A percentile compares a stretch with the other conserved stretches of the same genome.
Evolutionary conservation across 2,888 invertebrate genomes (phyloP).

Genomic region (Drosophila yooni): DNA sequence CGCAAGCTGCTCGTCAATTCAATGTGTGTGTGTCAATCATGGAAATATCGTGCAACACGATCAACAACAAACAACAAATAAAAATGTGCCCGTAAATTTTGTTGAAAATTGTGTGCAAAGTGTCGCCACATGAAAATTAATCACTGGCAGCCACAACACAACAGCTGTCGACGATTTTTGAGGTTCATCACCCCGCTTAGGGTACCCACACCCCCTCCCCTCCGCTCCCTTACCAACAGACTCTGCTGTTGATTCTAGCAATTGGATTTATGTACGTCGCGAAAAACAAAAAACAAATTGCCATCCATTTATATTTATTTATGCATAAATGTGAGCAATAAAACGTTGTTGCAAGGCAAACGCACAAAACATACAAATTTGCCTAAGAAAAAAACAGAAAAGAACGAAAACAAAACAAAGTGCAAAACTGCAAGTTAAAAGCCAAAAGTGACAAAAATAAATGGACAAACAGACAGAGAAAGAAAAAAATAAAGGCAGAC

Average conservation of each 20-base stretch:
- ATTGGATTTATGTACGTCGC: slow-evolving; percentile 65
- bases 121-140: slow-evolving; percentile 61
- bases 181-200: slow-evolving; percentile 31
- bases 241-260: slow-evolving; percentile 57
- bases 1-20: slow-evolving; percentile 47
- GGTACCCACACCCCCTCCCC: not conserved
- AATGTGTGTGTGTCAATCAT: slow-evolving; percentile 44
- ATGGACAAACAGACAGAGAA: slow-evolving; percentile 22
- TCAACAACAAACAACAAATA: not conserved
- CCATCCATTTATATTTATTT: slow-evolving; percentile 4
- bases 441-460: slow-evolving; percentile 42
- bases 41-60: slow-evolving; percentile 33
- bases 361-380: slow-evolving; percentile 64
- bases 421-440: slow-evolving; percentile 51
- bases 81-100: slow-evolving; percentile 42
- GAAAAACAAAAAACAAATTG: slow-evolving; percentile 53
- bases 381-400: slow-evolving; percentile 25
- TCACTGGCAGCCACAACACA: slow-evolving; percentile 42
- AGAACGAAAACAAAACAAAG: slow-evolving; percentile 23
- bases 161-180: slow-evolving; percentile 53
- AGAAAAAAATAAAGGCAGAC: slow-evolving; percentile 61
- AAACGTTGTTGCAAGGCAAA: slow-evolving; percentile 40
- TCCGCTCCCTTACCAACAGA: not conserved
- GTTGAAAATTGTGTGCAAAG: slow-evolving; percentile 51
- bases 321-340: slow-evolving; percentile 60